A percentile compares a stretch with the other conserved stretches of the same genome.
These are phyloP conservation scores for Phaonia tiefii DNA, from an alignment of 2,888 invertebrate species.

Conservation along the genomic window DNA sequence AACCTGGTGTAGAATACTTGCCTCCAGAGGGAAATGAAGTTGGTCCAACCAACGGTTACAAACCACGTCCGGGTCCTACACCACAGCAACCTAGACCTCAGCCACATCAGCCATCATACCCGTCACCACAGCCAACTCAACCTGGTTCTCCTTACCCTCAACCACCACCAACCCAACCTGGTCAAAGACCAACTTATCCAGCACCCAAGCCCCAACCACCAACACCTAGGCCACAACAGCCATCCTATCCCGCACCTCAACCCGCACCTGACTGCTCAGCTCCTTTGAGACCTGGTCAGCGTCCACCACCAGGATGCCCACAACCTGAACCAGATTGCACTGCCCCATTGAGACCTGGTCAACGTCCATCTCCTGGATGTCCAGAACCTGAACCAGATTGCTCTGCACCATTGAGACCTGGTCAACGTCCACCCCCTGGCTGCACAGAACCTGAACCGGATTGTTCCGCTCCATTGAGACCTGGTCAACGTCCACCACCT, in stretches of 20 bases:
- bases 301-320: constrained; percentile 28
- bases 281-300: constrained; percentile 42
- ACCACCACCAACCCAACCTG: constrained; percentile 31
- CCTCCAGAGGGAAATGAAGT: constrained; percentile 69
- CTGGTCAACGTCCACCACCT: constrained; percentile 43
- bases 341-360: constrained; percentile 21
- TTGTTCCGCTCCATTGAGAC: constrained; percentile 39
- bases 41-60: constrained; percentile 56
- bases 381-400: constrained; percentile 38
- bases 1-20: constrained; percentile 68
- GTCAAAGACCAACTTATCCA: constrained; percentile 28
- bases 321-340: constrained; percentile 50
- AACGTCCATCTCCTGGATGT: constrained; percentile 41
- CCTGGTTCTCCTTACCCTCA: constrained; percentile 38
- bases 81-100: constrained; percentile 46
- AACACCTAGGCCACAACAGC: constrained; percentile 57
- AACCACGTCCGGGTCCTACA: constrained; percentile 38
- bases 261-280: constrained; percentile 41
- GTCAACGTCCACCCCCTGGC: constrained; percentile 47
- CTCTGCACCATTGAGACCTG: constrained; percentile 48
- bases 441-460: constrained; percentile 27
- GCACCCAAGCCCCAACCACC: constrained; percentile 59
- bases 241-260: constrained; percentile 33
- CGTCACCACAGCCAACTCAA: constrained; percentile 43
- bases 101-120: constrained; percentile 59